Evolutionary conservation across 1,140 invertebrate genomes (phyloP).

Genomic region (Hormaphis cornu): DNA sequence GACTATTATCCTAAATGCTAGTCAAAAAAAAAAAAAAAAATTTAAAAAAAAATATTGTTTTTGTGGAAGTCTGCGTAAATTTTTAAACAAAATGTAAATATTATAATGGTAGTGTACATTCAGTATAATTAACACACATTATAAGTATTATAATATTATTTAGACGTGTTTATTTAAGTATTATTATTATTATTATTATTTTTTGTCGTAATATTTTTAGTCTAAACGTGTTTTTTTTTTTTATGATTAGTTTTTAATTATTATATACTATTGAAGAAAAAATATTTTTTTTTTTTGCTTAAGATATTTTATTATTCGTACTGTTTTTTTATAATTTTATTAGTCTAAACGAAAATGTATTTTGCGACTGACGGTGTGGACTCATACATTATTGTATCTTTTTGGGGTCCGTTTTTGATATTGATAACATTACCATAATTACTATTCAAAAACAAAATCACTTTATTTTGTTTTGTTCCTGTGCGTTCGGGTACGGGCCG

Average conservation of each 20-base stretch:
- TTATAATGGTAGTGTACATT: background rate
- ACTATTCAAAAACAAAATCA: too few species aligned
- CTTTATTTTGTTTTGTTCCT: too few species aligned
- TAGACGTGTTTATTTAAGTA: too few species aligned
- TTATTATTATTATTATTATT: background rate
- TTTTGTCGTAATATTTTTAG: background rate
- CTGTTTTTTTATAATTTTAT: background rate
- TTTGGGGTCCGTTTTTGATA: too few species aligned
- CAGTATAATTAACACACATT: constrained; percentile 5
- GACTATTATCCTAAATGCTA: constrained; percentile 30
- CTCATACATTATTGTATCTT: too few species aligned
- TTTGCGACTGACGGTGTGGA: constrained; percentile 13
- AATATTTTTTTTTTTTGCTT: background rate
- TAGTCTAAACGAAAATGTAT: background rate
- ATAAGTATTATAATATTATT: background rate
- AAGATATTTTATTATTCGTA: constrained; percentile 18
- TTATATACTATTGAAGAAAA: too few species aligned
- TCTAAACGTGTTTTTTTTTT: constrained; percentile 4
- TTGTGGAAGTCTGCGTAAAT: constrained; percentile 7
- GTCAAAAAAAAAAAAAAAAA: too few species aligned
- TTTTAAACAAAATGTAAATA: constrained; percentile 11
- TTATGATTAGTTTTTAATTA: background rate
- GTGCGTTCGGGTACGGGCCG: too few species aligned
- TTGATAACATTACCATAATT: too few species aligned
- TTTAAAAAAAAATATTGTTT: too few species aligned